phyloP scores from a whole-genome alignment of 1,140 invertebrate species.

The Apis dorsata region DNA sequence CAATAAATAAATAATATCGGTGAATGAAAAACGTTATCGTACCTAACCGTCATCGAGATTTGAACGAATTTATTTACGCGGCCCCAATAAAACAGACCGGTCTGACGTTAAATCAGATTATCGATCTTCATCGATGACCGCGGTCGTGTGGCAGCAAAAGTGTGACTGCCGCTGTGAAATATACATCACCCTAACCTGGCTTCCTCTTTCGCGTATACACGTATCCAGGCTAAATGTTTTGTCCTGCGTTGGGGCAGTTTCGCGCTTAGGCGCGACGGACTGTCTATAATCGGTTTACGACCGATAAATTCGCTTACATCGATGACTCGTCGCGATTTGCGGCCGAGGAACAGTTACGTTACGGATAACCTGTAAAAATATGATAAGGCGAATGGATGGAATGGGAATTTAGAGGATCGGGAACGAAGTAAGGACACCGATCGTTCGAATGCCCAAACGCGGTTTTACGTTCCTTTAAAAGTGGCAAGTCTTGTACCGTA shows the following conservation, averaged over 20 bases:
- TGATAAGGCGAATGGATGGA: neutral
- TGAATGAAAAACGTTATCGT: neutral
- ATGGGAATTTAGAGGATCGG: neutral
- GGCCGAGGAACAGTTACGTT: neutral
- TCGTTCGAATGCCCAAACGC: no score
- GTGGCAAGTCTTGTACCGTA: neutral
- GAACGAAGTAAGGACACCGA: neutral
- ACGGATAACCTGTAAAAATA: slow-evolving; percentile 27
- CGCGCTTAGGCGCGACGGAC: neutral
- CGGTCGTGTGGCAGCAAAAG: slow-evolving; percentile 9
- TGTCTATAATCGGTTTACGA: slow-evolving; percentile 31
- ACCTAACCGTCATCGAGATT: neutral
- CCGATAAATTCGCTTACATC: slow-evolving; percentile 27
- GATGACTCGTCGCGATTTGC: slow-evolving; percentile 12
- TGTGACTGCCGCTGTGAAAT: slow-evolving; percentile 16
- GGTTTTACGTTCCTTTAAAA: neutral
- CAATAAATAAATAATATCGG: neutral
- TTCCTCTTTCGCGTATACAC: no score
- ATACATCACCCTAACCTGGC: slow-evolving; percentile 8
- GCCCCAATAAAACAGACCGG: slow-evolving; percentile 5
- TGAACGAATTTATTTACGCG: slow-evolving; percentile 1
- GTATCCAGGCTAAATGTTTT: slow-evolving; percentile 24
- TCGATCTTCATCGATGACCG: slow-evolving; percentile 34
- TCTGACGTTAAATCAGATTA: slow-evolving; percentile 15
- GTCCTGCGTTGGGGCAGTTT: slow-evolving; percentile 3